phyloP scores from a whole-genome alignment of 2,113 vertebrate species.

The Mesoclemmys tuberculata region DNA sequence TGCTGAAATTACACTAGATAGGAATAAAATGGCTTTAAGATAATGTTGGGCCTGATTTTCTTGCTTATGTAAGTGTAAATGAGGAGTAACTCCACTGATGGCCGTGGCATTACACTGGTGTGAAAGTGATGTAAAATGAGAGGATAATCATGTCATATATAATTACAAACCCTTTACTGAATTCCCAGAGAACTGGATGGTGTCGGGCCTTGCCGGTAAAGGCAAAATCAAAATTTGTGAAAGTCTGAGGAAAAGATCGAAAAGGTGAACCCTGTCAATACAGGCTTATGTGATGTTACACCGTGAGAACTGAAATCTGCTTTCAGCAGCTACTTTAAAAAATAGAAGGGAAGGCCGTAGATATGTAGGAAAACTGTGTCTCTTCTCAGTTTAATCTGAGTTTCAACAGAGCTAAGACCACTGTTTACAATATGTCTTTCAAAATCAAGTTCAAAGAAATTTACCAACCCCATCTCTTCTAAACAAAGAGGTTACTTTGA shows the following conservation, averaged over 20 bases:
- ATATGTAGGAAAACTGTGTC: background rate
- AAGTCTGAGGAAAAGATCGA: background rate
- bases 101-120: background rate
- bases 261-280: background rate
- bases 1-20: background rate
- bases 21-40: background rate
- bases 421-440: background rate
- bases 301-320: background rate
- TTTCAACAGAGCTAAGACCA: background rate
- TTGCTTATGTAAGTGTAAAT: background rate
- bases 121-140: background rate
- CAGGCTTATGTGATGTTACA: background rate
- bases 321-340: background rate
- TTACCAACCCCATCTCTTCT: slow-evolving; percentile 4
- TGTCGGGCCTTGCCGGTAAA: background rate
- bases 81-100: background rate
- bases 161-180: background rate
- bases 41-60: background rate
- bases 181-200: background rate
- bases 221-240: background rate
- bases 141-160: background rate
- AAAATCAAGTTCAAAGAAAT: slow-evolving; percentile 51
- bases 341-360: background rate
- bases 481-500: slow-evolving; percentile 51
- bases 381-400: background rate